A percentile compares a stretch with the other conserved stretches of the same genome.
Conservation (phyloP, 2,113 vertebrate genomes). For the Sorex araneus region DNA sequence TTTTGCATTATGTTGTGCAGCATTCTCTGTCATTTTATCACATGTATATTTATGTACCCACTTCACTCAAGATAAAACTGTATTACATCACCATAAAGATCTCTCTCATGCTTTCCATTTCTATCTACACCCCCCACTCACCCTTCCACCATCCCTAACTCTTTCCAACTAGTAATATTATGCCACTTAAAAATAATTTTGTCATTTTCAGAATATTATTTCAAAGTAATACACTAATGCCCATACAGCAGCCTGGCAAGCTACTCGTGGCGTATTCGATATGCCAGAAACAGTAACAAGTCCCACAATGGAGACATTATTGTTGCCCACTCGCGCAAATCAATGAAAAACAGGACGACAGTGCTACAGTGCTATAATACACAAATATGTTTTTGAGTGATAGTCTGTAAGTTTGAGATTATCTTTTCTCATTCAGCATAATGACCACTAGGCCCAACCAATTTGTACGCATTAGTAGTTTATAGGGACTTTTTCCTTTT, state of each 20-base stretch:
- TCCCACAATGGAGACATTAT: no score
- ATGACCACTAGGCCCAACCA: conserved; percentile 2
- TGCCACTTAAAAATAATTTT: conserved; percentile 4
- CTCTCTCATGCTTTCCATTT: not conserved
- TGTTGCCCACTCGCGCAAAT: no score
- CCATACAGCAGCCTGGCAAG: no score
- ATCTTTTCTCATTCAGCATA: conserved; percentile 13
- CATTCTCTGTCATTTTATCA: not conserved
- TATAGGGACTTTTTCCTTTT: no score
- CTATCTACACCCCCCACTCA: not conserved
- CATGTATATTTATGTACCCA: conserved; percentile 3
- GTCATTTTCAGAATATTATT: conserved; percentile 17
- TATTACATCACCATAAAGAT: conserved; percentile 24
- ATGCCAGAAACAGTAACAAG: no score
- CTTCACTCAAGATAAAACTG: not conserved
- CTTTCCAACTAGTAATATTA: not conserved
- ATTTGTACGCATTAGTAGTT: not conserved
- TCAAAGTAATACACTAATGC: not conserved
- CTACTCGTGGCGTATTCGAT: no score
- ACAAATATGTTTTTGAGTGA: not conserved
- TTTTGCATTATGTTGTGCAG: not conserved
- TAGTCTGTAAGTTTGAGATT: conserved; percentile 1
- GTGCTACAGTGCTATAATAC: no score
- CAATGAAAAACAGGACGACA: no score
- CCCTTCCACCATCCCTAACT: not conserved